Evolutionary conservation across 1,140 invertebrate species (phyloP), one percentile per base, ranked within the genome.

Genomic region (Heliconius congener): DNA sequence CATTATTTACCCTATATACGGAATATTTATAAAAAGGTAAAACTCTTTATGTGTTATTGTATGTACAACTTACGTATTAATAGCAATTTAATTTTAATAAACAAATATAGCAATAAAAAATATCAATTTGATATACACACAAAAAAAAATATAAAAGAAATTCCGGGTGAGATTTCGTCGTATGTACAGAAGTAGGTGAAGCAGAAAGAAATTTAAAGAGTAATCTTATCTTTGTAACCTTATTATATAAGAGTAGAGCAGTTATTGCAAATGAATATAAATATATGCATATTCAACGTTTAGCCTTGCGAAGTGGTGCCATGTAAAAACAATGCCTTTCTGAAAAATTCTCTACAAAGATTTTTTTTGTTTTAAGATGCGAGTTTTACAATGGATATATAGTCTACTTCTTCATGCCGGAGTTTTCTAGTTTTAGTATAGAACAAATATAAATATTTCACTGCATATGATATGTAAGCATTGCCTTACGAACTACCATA

Each of bases 321-420:
- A 46, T 81, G 76, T 52, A 74, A 76, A 81, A 77, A 81, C 79
- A 77, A 77, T 81, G 75, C 76, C 19, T 74, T 52, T 71, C 71
- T 74, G 42, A 77, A 73, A 77, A 55, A 9, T 66, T 16, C n/a
- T 66, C 60, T 74, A 71, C 52, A 71, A 74, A 81, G 71, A 74
- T 79, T 52, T 79, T 30, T 80, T 66, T 77, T 81, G 52, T 81
- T 81, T 78, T 57, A 71, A 81, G 27, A 74, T 78, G 73, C 34
- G 74, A 66, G 46, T 78, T 57, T n/a, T 78, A 81, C 76, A 81
- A 81, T 75, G 60, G 73, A n/a, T 60, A n/a, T 60, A 77, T 71
- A 73, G 72, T 78, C 72, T 73, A 70, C 74, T 73, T 78, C 71
- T 80, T 81, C 76, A 77, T 71, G 50, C 73, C 55, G 66, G 52